Conservation (phyloP, 1,140 invertebrate species). For the Nylanderia fulva region DNA sequence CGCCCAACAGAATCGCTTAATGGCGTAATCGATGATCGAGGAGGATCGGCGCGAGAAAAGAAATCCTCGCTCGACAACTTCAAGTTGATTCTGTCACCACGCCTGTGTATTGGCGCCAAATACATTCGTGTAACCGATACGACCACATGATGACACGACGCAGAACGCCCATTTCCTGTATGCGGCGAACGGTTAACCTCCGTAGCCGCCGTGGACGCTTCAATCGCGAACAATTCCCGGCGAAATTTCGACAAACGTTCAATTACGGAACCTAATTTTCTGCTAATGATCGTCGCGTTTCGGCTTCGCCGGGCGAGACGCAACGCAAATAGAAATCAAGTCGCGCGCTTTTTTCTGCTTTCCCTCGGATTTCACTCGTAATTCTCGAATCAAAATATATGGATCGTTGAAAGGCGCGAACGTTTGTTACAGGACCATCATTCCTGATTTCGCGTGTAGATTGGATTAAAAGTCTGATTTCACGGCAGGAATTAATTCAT, state of each 20-base stretch:
- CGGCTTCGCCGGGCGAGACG: not conserved
- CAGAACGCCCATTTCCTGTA: constrained; percentile 72
- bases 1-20: not conserved
- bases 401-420: constrained; percentile 46
- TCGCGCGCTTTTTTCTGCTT: not conserved
- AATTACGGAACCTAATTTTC: constrained; percentile 55
- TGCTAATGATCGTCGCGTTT: constrained; percentile 49
- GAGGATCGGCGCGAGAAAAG: constrained; percentile 25
- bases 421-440: constrained; percentile 29
- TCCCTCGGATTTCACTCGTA: not conserved
- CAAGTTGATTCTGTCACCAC: constrained; percentile 2
- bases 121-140: constrained; percentile 69
- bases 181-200: constrained; percentile 70
- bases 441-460: constrained; percentile 52
- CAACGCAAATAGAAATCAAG: constrained; percentile 44
- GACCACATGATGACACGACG: constrained; percentile 63
- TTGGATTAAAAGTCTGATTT: constrained; percentile 57
- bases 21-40: not conserved
- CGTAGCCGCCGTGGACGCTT: constrained; percentile 47
- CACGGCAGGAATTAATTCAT: constrained; percentile 53
- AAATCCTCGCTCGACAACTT: constrained; percentile 43
- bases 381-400: constrained; percentile 51
- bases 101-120: constrained; percentile 28
- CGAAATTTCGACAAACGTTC: constrained; percentile 60
- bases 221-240: constrained; percentile 64